These are phyloP conservation scores for Leucozona laternaria DNA, from an alignment of 2,888 invertebrate genomes.

Conservation along the genomic window DNA sequence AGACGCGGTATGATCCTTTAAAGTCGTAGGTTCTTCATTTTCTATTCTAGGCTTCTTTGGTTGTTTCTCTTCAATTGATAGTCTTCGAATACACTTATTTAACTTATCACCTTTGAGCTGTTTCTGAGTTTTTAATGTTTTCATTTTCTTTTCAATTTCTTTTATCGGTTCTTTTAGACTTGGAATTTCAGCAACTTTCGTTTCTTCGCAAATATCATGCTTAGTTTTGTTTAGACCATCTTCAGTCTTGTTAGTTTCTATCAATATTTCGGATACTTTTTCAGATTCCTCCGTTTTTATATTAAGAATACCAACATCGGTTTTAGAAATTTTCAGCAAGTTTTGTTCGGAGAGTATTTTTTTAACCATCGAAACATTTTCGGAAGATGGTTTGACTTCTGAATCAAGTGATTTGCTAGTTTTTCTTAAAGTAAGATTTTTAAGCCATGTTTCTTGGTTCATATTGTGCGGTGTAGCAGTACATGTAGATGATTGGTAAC, in stretches of 20 bases:
- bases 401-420: conserved; percentile 39
- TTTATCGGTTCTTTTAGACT: neutral
- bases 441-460: conserved; percentile 40
- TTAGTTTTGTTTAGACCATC: neutral
- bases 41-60: conserved; percentile 12
- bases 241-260: neutral
- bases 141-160: neutral
- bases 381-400: conserved; percentile 8
- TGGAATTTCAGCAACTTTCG: too few relatives aligned
- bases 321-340: conserved; percentile 4
- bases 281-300: neutral
- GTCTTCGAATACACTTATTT: conserved; percentile 13
- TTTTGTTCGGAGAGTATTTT: neutral
- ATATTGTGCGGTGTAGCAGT: neutral
- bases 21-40: neutral
- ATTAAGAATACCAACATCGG: neutral
- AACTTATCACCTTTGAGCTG: neutral
- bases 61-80: conserved; percentile 37
- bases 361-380: neutral
- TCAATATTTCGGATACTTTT: neutral
- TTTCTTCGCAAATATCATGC: conserved; percentile 1
- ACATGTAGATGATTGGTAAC: neutral
- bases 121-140: neutral
- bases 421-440: conserved; percentile 33
- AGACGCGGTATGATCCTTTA: neutral